A percentile compares a stretch with the other conserved stretches of the same genome.
Evolutionary conservation across 2,113 vertebrate genomes (phyloP).

Genomic region (Microcebus jonahi): DNA sequence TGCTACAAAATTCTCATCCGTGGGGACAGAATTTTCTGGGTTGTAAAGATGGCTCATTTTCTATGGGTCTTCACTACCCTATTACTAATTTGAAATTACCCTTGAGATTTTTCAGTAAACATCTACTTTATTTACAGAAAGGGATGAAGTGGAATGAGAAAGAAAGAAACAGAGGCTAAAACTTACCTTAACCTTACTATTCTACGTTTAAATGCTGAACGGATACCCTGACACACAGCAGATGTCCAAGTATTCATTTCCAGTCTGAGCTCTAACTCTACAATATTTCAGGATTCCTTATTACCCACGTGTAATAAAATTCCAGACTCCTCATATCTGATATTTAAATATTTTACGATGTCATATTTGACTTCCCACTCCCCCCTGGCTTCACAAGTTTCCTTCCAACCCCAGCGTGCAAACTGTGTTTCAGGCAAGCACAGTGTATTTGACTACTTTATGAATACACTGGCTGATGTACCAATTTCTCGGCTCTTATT

Average conservation of each 20-base stretch:
- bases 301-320: background rate
- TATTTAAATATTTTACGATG: background rate
- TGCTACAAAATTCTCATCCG: background rate
- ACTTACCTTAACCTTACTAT: background rate
- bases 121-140: background rate
- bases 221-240: background rate
- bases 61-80: background rate
- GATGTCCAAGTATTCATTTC: conserved; percentile 5
- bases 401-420: no score
- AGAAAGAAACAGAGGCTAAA: background rate
- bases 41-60: background rate
- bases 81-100: conserved; percentile 8
- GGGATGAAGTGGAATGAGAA: background rate
- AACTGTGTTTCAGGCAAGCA: background rate
- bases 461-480: background rate
- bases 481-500: background rate
- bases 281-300: background rate
- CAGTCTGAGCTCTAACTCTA: background rate
- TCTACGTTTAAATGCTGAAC: background rate
- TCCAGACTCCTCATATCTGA: background rate
- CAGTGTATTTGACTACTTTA: background rate
- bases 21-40: background rate
- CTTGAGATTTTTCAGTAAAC: background rate
- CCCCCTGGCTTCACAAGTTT: background rate
- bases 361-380: background rate